phyloP scores from a whole-genome alignment of 2,113 vertebrate species.

The Otus sunia region DNA sequence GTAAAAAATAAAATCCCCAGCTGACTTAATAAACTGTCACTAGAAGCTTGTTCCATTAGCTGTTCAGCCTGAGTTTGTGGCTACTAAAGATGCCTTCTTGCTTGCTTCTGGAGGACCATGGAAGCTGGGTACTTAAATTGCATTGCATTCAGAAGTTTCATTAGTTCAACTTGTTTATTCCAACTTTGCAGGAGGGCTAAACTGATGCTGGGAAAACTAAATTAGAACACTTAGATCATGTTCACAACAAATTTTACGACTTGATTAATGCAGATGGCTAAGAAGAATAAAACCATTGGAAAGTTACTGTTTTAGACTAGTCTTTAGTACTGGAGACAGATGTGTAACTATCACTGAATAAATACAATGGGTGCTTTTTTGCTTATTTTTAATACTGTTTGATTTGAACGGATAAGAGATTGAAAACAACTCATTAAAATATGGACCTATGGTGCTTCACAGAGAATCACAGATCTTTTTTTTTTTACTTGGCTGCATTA shows the following conservation, averaged over 20 bases:
- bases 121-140: neutral
- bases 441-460: accelerated
- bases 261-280: neutral
- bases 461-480: neutral
- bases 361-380: neutral
- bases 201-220: neutral
- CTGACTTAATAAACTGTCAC: neutral
- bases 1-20: neutral
- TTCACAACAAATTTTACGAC: neutral
- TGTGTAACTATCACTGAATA: neutral
- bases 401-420: neutral
- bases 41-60: neutral
- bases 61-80: neutral
- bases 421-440: neutral
- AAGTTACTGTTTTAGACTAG: neutral
- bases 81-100: neutral
- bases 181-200: neutral
- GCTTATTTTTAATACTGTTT: neutral
- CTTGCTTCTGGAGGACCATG: neutral
- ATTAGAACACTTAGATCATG: neutral
- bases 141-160: neutral
- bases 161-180: neutral
- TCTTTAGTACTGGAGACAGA: neutral
- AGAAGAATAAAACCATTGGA: neutral
- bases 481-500: neutral